Percentiles rank a stretch among this genome's conserved stretches.
Evolutionary conservation across 2,888 invertebrate genomes (phyloP).

Genomic region (Abscondita cerata): DNA sequence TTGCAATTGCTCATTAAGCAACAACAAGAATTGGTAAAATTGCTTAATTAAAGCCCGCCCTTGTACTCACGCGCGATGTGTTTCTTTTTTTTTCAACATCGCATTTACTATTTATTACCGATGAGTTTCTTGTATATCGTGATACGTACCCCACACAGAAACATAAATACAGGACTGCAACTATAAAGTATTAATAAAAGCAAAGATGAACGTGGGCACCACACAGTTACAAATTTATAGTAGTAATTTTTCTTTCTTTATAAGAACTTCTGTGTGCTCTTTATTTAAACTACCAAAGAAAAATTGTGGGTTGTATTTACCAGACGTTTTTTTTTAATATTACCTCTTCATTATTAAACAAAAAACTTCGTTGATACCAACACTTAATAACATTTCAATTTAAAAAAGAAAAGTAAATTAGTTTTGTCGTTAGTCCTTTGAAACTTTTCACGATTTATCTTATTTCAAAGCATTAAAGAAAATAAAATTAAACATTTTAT

Average conservation of each 20-base stretch:
- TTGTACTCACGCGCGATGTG: too few species aligned
- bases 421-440: too few species aligned
- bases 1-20: constrained; percentile 18
- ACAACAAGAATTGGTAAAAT: background rate
- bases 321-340: constrained; percentile 14
- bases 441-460: too few species aligned
- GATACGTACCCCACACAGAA: constrained; percentile 37
- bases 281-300: constrained; percentile 22
- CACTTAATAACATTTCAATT: background rate
- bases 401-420: too few species aligned
- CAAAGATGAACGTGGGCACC: constrained; percentile 33
- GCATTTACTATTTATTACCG: constrained; percentile 26
- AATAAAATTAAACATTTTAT: too few species aligned
- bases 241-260: constrained; percentile 32
- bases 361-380: constrained; percentile 1
- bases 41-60: constrained; percentile 9
- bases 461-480: too few species aligned
- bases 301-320: constrained; percentile 21
- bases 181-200: constrained; percentile 35
- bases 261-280: constrained; percentile 17
- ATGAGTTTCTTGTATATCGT: constrained; percentile 35
- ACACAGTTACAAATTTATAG: constrained; percentile 33
- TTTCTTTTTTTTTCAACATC: too few species aligned
- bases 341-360: constrained; percentile 1
- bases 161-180: constrained; percentile 36